Evolutionary conservation across 2,888 invertebrate genomes (phyloP).

Genomic region (Erynnis tages): DNA sequence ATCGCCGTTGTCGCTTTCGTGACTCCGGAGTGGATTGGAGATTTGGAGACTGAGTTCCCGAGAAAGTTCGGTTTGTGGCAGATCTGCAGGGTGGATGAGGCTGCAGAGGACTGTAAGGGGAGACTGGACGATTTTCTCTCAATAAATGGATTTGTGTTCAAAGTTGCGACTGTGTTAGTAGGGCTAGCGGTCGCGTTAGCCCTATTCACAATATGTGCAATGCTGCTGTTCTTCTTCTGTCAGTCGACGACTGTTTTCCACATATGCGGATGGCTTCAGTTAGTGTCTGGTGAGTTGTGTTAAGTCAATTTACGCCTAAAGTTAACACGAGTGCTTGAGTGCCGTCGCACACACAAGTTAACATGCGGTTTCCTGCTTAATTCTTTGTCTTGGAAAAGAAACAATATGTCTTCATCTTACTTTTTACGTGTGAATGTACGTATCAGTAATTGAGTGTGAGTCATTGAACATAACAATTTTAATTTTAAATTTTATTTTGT

Average conservation of each 20-base stretch:
- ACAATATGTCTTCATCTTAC: background rate
- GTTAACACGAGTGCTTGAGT: background rate
- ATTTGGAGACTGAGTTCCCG: slow-evolving; percentile 91
- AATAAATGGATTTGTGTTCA: slow-evolving; percentile 91
- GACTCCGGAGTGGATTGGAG: slow-evolving; percentile 96
- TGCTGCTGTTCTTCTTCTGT: slow-evolving; percentile 96
- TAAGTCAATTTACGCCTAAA: slow-evolving; percentile 10
- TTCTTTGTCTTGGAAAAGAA: slow-evolving; percentile 14
- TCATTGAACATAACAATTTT: no score
- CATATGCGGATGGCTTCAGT: slow-evolving; percentile 96
- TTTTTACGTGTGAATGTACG: background rate
- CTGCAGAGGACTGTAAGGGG: slow-evolving; percentile 91
- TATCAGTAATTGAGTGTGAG: background rate
- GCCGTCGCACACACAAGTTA: background rate
- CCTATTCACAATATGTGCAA: slow-evolving; percentile 91
- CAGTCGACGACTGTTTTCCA: slow-evolving; percentile 95
- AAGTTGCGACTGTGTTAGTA: slow-evolving; percentile 94
- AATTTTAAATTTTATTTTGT: no score
- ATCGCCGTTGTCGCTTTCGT: slow-evolving; percentile 97
- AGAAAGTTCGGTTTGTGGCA: slow-evolving; percentile 97
- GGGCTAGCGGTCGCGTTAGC: slow-evolving; percentile 93
- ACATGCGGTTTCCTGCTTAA: slow-evolving; percentile 8
- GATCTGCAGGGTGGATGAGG: slow-evolving; percentile 89
- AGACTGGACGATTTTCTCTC: slow-evolving; percentile 90
- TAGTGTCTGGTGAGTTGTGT: slow-evolving; percentile 91